Percentiles rank a stretch among this genome's conserved stretches.
Evolutionary conservation across 2,797 vertebrate species (phyloP).

Genomic region (Sebastes hopkinsi): DNA sequence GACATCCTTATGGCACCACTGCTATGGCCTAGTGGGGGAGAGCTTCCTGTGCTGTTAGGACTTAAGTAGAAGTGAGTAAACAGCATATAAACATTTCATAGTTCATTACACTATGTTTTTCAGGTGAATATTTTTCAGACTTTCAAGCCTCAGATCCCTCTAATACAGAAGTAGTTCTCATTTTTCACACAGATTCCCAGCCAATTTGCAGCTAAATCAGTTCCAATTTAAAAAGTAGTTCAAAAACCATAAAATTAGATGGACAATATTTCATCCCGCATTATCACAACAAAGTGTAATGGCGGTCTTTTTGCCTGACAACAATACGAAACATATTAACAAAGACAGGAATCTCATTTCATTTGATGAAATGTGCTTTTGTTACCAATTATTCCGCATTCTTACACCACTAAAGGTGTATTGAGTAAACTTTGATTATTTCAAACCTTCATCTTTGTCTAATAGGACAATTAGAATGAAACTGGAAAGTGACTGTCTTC

Average conservation of each 20-base stretch:
- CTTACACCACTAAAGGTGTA: background rate
- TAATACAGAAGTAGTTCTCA: conserved; percentile 24
- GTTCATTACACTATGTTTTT: conserved; percentile 8
- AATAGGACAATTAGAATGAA: background rate
- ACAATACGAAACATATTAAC: background rate
- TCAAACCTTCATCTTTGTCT: conserved; percentile 2
- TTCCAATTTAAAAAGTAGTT: conserved; percentile 40
- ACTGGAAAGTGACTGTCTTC: background rate
- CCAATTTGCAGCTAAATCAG: conserved; percentile 37
- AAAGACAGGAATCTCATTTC: conserved; percentile 4
- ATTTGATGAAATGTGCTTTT: conserved; percentile 9
- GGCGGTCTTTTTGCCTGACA: background rate
- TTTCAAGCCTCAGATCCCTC: background rate
- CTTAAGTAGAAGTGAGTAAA: background rate
- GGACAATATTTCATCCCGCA: conserved; percentile 10
- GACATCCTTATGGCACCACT: conserved; percentile 29
- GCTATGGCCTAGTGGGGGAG: background rate
- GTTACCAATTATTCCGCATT: conserved; percentile 4
- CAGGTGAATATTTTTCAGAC: background rate
- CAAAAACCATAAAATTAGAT: conserved; percentile 31
- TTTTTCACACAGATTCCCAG: conserved; percentile 5
- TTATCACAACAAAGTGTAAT: background rate
- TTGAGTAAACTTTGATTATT: conserved; percentile 19
- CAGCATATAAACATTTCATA: background rate
- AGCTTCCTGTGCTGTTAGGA: conserved; percentile 16